phyloP scores from a whole-genome alignment of 2,888 invertebrate species.

The Stegophylla sp. region DNA sequence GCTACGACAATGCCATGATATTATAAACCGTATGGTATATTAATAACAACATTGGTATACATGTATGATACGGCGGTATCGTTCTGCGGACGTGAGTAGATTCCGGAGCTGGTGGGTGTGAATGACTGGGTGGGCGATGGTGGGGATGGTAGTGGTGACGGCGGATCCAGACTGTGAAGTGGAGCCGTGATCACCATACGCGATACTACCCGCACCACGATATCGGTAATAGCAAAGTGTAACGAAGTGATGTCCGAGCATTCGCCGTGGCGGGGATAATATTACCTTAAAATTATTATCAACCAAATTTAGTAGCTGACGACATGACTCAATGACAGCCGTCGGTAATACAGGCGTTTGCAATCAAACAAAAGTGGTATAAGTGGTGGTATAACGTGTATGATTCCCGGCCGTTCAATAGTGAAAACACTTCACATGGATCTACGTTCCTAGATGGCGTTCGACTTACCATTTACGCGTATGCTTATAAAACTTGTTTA shows the following conservation, averaged over 20 bases:
- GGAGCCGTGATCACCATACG: neutral
- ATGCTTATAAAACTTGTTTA: too few species aligned
- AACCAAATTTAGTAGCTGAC: too few species aligned
- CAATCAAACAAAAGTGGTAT: too few species aligned
- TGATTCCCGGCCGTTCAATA: too few species aligned
- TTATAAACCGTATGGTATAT: too few species aligned
- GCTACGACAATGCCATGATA: neutral
- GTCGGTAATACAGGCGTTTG: too few species aligned
- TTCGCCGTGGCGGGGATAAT: neutral
- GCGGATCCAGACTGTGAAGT: neutral
- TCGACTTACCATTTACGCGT: neutral
- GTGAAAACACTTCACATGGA: neutral
- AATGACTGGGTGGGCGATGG: neutral
- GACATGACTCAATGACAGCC: too few species aligned
- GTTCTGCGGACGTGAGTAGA: neutral
- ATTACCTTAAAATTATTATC: neutral
- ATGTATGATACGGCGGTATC: neutral
- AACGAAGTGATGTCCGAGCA: too few species aligned
- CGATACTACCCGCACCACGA: too few species aligned
- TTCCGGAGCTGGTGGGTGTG: neutral
- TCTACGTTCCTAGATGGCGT: neutral
- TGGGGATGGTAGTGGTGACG: neutral
- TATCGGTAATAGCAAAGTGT: too few species aligned
- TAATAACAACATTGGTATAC: too few species aligned
- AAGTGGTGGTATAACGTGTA: too few species aligned